phyloP scores from a whole-genome alignment of 2,113 vertebrate genomes.

The Thunnus maccoyii region DNA sequence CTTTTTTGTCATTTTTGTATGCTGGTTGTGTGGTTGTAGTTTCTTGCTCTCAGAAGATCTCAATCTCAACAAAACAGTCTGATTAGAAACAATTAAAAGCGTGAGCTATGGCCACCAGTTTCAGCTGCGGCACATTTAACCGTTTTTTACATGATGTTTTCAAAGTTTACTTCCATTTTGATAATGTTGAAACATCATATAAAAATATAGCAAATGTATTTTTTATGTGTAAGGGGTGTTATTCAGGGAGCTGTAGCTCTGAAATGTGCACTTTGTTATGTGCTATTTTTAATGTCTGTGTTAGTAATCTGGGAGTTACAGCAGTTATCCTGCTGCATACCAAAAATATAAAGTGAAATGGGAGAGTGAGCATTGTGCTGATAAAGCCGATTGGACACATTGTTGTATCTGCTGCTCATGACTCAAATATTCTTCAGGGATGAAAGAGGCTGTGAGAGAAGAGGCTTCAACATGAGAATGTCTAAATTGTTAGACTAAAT shows the following conservation, averaged over 20 bases:
- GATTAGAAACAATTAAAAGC: no score
- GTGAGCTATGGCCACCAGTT: no score
- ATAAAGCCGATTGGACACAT: constrained; percentile 26
- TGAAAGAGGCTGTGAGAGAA: constrained; percentile 15
- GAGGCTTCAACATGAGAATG: not conserved
- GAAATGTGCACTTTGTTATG: constrained; percentile 8
- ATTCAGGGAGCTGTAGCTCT: constrained; percentile 13
- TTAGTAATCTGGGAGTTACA: constrained; percentile 28
- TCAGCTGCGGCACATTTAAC: no score
- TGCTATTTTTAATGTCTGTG: not conserved
- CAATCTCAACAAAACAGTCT: no score
- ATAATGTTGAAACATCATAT: no score
- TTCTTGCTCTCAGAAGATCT: no score
- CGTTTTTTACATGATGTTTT: no score
- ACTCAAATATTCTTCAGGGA: constrained; percentile 42
- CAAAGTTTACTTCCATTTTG: no score
- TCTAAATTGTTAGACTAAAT: not conserved
- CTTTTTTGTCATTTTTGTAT: no score
- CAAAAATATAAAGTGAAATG: constrained; percentile 8
- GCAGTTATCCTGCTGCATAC: not conserved
- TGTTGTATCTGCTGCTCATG: constrained; percentile 31
- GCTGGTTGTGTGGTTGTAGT: no score
- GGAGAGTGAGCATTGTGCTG: not conserved
- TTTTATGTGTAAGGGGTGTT: not conserved
- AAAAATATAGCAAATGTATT: no score